A percentile compares a stretch with the other conserved stretches of the same genome.
phyloP scores from a whole-genome alignment of 1,140 invertebrate genomes.

The Tachypleus tridentatus region DNA sequence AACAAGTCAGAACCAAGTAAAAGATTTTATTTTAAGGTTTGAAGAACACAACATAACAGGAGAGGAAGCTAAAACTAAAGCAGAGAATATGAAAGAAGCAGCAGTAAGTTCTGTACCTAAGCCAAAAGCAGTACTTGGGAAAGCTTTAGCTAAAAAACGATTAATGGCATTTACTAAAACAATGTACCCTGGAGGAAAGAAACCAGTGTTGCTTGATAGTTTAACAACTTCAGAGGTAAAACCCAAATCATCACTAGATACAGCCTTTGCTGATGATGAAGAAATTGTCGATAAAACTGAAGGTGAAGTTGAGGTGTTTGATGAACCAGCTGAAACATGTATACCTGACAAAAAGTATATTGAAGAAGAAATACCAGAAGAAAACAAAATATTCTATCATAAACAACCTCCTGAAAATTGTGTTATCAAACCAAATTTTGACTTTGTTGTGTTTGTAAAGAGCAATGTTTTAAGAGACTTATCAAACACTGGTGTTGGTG shows the following conservation, averaged over 20 bases:
- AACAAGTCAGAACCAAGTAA: no score
- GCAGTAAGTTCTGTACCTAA: conserved; percentile 8
- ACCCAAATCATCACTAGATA: conserved; percentile 11
- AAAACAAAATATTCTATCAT: conserved; percentile 7
- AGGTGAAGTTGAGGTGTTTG: conserved; percentile 4
- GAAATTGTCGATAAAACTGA: conserved; percentile 8
- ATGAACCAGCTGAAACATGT: conserved; percentile 2
- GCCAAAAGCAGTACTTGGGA: conserved; percentile 17
- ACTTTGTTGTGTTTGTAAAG: conserved; percentile 17
- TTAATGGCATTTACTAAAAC: conserved; percentile 18
- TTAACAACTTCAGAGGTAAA: conserved; percentile 16
- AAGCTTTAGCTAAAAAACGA: conserved; percentile 20
- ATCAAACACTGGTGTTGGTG: neutral
- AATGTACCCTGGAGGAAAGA: neutral
- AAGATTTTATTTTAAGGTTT: no score
- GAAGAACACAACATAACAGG: no score
- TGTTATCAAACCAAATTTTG: conserved; percentile 19
- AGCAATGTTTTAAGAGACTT: conserved; percentile 9
- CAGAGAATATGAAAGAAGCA: neutral
- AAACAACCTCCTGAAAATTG: conserved; percentile 12
- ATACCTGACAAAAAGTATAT: conserved; percentile 3
- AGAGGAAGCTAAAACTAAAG: neutral
- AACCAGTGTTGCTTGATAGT: conserved; percentile 19
- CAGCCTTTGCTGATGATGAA: conserved; percentile 14
- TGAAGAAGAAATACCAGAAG: neutral